These are phyloP conservation scores for Channa argus DNA, from an alignment of 2,113 vertebrate genomes.

Conservation along the genomic window DNA sequence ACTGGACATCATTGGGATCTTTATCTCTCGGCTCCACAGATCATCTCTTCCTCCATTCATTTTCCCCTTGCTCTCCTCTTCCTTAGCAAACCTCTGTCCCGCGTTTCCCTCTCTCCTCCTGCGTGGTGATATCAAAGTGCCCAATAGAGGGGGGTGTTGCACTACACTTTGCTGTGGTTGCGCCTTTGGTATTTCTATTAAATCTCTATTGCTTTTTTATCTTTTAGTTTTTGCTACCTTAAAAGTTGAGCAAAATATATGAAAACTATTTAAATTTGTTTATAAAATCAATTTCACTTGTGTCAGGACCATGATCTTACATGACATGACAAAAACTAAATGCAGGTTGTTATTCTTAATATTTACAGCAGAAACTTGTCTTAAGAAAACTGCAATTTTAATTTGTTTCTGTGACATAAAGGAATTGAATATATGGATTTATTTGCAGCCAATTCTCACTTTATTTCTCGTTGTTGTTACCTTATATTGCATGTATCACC, in stretches of 20 bases:
- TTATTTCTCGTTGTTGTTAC: no score
- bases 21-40: conserved; percentile 65
- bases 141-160: conserved; percentile 80
- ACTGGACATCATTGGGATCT: conserved; percentile 79
- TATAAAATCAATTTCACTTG: no score
- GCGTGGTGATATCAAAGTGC: conserved; percentile 25
- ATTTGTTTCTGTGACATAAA: no score
- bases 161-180: conserved; percentile 53
- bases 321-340: not conserved
- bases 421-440: no score
- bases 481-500: no score
- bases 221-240: no score
- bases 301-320: not conserved
- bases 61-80: conserved; percentile 12
- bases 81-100: not conserved
- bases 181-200: not conserved
- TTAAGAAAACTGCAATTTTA: not conserved
- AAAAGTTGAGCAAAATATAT: no score
- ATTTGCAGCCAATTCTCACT: no score
- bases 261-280: no score
- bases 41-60: conserved; percentile 25
- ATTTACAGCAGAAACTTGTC: not conserved
- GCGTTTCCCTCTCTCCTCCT: not conserved
- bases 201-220: not conserved
- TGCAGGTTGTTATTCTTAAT: not conserved